Base-by-base conservation (phyloP, 2,797 vertebrate species). In the Odontamblyopus rebecca region DNA sequence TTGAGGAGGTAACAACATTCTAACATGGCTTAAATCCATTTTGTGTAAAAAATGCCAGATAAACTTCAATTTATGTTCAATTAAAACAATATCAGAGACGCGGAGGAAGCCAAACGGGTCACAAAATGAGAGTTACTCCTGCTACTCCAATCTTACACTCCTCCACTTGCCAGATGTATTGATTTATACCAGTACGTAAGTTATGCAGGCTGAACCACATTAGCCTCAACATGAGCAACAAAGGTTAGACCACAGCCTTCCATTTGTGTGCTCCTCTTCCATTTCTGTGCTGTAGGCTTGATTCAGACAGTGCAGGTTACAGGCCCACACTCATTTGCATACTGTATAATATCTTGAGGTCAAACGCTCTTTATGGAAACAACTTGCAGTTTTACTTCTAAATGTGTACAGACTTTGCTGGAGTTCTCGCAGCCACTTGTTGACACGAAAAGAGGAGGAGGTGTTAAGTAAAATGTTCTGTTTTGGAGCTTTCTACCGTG, bases 311-410 rank as follows among this genome's bases (percentile, higher is more conserved):
- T 15, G 12, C 11, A 64, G 38, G 62, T 48, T 15, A 27, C n/a
- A 7, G 38, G 15, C 9, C 27, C 15, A 2, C 9, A 0, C 4
- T 16, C n/a, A 63, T 41, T 44, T 44, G 8, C 35, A 63, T 41
- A 63, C 41, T 63, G 61, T 26, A 23, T 63, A 19, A 13, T 63
- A 23, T 63, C 61, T n/a, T 23, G 35, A 44, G 61, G 61, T 62
- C 61, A 62, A 19, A 8, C 3, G 61, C 30, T 62, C 62, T 44
- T 64, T 27, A 64, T 13, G n/a, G 12, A 64, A 64, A 44, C 11
- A 23, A 63, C 61, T 63, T 63, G 35, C 35, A 41, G 12, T 63
- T 57, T 57, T 11, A 1, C 3, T 65, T 65, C 41, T 8, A 4
- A 50, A 29, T 61, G 9, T n/a, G 60, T 9, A 11, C 30, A 35